Percentiles rank a stretch among this genome's conserved stretches.
phyloP scores from a whole-genome alignment of 2,113 vertebrate species.

The Romanogobio albipinnatus region DNA sequence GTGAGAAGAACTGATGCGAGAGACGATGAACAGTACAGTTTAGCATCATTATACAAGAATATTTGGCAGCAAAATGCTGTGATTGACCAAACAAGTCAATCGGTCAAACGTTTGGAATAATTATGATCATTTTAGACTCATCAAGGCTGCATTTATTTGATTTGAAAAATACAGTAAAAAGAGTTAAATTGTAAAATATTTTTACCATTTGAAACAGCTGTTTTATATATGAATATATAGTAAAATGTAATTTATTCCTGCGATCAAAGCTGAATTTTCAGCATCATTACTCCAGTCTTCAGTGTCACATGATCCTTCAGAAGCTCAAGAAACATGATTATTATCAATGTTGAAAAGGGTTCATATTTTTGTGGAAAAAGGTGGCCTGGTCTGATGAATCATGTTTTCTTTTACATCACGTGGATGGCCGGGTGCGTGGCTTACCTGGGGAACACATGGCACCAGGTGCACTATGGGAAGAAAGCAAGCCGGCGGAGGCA shows the following conservation, averaged over 20 bases:
- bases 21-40: neutral
- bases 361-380: neutral
- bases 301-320: neutral
- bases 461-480: too few relatives aligned
- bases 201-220: neutral
- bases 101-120: neutral
- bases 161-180: neutral
- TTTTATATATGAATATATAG: neutral
- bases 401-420: too few relatives aligned
- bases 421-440: too few relatives aligned
- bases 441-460: too few relatives aligned
- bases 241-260: neutral
- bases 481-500: too few relatives aligned
- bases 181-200: neutral
- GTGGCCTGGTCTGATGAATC: too few relatives aligned
- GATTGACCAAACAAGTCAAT: neutral
- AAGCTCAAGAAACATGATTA: neutral
- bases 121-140: neutral
- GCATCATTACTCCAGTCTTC: neutral
- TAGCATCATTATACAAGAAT: neutral
- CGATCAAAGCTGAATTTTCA: neutral
- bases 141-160: neutral
- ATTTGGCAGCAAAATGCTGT: neutral
- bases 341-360: neutral
- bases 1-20: neutral